Percentiles rank a stretch among this genome's conserved stretches.
Evolutionary conservation across 2,113 vertebrate genomes (phyloP).

Genomic region (Malurus elegans): DNA sequence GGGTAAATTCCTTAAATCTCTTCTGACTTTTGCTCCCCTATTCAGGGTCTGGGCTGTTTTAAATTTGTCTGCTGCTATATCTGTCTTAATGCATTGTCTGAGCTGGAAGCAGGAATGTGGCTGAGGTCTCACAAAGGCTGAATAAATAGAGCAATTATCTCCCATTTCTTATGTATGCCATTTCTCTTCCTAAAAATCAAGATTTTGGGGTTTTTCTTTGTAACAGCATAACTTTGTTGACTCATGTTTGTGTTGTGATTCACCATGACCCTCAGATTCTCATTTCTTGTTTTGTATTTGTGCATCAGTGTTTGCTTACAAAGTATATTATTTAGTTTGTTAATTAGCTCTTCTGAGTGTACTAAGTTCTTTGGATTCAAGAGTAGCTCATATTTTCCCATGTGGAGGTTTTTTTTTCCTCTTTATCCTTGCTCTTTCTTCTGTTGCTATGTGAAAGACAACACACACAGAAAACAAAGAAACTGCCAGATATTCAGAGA

Average conservation of each 20-base stretch:
- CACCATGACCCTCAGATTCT: neutral
- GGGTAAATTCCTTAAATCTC: neutral
- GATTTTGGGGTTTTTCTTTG: neutral
- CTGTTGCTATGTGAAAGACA: slow-evolving; percentile 53
- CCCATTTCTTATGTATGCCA: neutral
- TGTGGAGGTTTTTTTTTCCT: neutral
- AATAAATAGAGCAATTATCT: slow-evolving; percentile 26
- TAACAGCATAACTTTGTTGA: neutral
- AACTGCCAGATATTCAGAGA: slow-evolving; percentile 25
- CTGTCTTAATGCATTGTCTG: slow-evolving; percentile 3
- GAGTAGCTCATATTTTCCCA: slow-evolving; percentile 34
- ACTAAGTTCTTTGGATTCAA: neutral
- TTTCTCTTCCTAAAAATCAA: slow-evolving; percentile 8
- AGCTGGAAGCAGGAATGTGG: slow-evolving; percentile 8
- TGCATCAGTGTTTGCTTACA: neutral
- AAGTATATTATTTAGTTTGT: slow-evolving; percentile 7
- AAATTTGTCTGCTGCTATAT: neutral
- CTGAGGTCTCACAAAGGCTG: slow-evolving; percentile 6
- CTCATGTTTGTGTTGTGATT: slow-evolving; percentile 9
- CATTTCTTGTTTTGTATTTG: slow-evolving; percentile 11
- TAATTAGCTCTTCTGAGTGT: slow-evolving; percentile 48
- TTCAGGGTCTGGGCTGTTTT: neutral
- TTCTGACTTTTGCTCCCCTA: neutral
- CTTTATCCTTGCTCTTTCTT: slow-evolving; percentile 35
- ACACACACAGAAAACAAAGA: slow-evolving; percentile 48